A percentile compares a stretch with the other conserved stretches of the same genome.
phyloP scores from a whole-genome alignment of 2,797 vertebrate genomes.

The Schizopygopsis malacanthus region DNA sequence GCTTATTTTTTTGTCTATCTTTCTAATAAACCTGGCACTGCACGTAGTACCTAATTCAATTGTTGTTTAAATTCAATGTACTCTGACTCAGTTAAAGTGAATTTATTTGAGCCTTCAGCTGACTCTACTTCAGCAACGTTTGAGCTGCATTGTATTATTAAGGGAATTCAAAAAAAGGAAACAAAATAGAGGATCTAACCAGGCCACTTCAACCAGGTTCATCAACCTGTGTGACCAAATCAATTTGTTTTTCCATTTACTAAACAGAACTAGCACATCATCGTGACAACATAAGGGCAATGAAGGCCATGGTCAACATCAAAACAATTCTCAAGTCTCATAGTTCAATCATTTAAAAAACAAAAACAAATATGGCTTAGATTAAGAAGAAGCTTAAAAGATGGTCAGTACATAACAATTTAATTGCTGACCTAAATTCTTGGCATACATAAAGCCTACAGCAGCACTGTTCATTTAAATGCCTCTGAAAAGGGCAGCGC shows the following conservation, averaged over 20 bases:
- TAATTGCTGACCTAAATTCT: conserved; percentile 22
- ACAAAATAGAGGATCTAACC: not conserved
- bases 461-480: not conserved
- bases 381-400: not conserved
- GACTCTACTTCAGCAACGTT: not conserved
- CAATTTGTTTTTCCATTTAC: conserved; percentile 39
- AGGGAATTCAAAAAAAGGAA: conserved; percentile 11
- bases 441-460: not conserved
- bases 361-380: not conserved
- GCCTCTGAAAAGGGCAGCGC: not conserved
- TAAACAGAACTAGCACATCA: conserved; percentile 37
- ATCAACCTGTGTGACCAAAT: conserved; percentile 40
- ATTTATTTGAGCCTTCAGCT: conserved; percentile 26
- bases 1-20: not conserved
- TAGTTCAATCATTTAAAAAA: not conserved
- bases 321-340: not conserved
- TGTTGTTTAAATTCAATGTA: conserved; percentile 34
- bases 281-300: not conserved
- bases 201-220: not conserved
- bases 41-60: conserved; percentile 21
- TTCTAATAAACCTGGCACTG: not conserved
- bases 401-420: conserved; percentile 2
- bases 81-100: conserved; percentile 13
- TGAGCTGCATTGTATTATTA: conserved; percentile 2
- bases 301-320: not conserved